phyloP scores from a whole-genome alignment of 2,797 vertebrate genomes.

The Chaunax sp. region DNA sequence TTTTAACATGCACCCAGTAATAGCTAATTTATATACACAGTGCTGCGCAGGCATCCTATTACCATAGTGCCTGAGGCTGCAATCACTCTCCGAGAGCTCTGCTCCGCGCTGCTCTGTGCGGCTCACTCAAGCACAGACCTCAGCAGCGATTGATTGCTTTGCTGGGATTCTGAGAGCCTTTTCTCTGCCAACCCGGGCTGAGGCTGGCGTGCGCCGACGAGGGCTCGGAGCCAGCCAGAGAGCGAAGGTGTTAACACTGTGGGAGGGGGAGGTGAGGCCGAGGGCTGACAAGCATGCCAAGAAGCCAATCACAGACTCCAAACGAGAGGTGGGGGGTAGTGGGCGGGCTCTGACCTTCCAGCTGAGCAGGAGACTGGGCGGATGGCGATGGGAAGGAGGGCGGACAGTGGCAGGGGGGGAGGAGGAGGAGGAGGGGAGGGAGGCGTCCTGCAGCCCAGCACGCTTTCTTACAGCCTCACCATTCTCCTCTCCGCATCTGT shows the following conservation, averaged over 20 bases:
- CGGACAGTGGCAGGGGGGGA: slow-evolving; percentile 52
- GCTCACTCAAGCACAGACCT: slow-evolving; percentile 83
- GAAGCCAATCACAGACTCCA: slow-evolving; percentile 66
- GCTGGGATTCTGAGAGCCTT: slow-evolving; percentile 82
- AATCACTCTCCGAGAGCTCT: slow-evolving; percentile 76
- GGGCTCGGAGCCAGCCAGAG: slow-evolving; percentile 77
- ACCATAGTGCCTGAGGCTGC: slow-evolving; percentile 81
- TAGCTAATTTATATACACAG: slow-evolving; percentile 83
- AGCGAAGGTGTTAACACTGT: slow-evolving; percentile 80
- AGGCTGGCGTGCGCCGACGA: slow-evolving; percentile 79
- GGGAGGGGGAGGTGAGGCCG: slow-evolving; percentile 59
- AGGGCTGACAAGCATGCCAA: slow-evolving; percentile 66
- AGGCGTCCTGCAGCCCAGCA: slow-evolving; percentile 93
- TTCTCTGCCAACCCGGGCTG: slow-evolving; percentile 81
- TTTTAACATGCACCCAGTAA: slow-evolving; percentile 77
- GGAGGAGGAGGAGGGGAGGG: slow-evolving; percentile 62
- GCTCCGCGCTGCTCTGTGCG: slow-evolving; percentile 63
- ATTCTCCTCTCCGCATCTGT: slow-evolving; percentile 94
- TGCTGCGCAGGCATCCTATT: slow-evolving; percentile 82
- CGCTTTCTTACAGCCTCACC: slow-evolving; percentile 90
- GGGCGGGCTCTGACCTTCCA: slow-evolving; percentile 79
- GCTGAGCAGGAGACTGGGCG: slow-evolving; percentile 77
- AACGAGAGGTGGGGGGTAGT: slow-evolving; percentile 18
- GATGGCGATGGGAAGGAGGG: slow-evolving; percentile 54
- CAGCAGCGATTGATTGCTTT: slow-evolving; percentile 86